These are phyloP conservation scores for Drosophila infuscata DNA, from an alignment of 2,888 invertebrate species.

Conservation along the genomic window DNA sequence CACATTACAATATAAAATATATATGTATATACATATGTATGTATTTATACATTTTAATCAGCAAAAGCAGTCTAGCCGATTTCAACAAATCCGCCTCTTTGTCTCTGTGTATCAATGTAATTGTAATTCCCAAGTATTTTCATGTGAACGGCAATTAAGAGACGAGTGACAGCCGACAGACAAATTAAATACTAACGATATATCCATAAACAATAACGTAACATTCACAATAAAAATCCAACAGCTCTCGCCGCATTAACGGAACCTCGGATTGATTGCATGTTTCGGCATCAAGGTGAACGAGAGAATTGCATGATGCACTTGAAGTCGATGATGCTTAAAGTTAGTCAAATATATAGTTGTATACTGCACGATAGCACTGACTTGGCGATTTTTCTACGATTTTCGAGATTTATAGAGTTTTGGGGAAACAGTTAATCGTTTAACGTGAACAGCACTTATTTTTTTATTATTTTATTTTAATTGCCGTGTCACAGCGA, in stretches of 20 bases:
- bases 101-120: neutral
- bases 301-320: constrained; percentile 27
- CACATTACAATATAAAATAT: neutral
- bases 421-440: neutral
- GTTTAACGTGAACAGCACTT: neutral
- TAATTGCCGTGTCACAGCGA: constrained; percentile 31
- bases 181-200: constrained; percentile 37
- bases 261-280: constrained; percentile 15
- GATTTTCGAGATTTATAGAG: neutral
- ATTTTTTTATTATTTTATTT: neutral
- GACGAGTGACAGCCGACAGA: constrained; percentile 22
- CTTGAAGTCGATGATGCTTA: constrained; percentile 9
- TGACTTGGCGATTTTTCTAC: neutral
- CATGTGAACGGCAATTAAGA: constrained; percentile 28
- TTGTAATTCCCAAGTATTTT: constrained; percentile 3
- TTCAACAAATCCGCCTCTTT: neutral
- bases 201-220: constrained; percentile 28
- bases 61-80: neutral
- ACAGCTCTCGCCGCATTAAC: constrained; percentile 11
- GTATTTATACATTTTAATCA: neutral
- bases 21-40: neutral
- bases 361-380: neutral
- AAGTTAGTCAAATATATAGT: neutral
- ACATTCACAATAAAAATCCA: constrained; percentile 33
- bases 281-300: constrained; percentile 45